Evolutionary conservation across 1,140 invertebrate genomes (phyloP), one percentile per base, ranked within the genome.

Genomic region (Zaprionus taronus): DNA sequence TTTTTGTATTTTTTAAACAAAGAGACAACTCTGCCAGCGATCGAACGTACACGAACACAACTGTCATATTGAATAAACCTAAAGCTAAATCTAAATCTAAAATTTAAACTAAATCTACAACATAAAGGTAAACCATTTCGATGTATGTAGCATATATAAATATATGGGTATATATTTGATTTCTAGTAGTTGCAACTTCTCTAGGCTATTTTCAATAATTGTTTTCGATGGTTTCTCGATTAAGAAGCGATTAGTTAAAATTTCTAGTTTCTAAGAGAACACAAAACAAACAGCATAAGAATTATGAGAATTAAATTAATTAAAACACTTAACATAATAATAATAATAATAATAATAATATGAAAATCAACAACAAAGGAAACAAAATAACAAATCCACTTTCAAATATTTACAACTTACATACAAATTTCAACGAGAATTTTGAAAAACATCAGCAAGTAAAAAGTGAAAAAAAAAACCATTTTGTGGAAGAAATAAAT

Each of bases 401-500:
- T 87, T 90, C 80, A 87, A 86, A 89, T 84, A 90, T 90, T 90
- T 87, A 89, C 84, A 87, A 90, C 72, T 90, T 87, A 87, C 74
- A 81, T 87, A 87, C 63, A 87, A 83, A 87, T 84, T 87, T 87
- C 81, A 89, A 89, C 77, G 84, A 81, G 69, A 89, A 84, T 81
- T 83, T 81, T 84, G 81, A 77, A 83, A 58, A 83, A 69, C 61
- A 77, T 67, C 28, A 44, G 61, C 55, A 51, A 22, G 22, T 49
- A 47, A 67, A 63, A 22, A 62, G 41, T 61, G 20, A 56, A 56
- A 56, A 56, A 26, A 28, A 22, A 69, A 62, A 60, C 61, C 78
- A 79, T 89, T 89, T 86, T 91, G 79, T 83, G 87, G 72, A 91
- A 74, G 80, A 91, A 91, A 91, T 91, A 91, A 87, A 91, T 79